A percentile compares a stretch with the other conserved stretches of the same genome.
phyloP scores from a whole-genome alignment of 1,140 invertebrate genomes.

The Pachyrhynchus sulphureomaculatus region DNA sequence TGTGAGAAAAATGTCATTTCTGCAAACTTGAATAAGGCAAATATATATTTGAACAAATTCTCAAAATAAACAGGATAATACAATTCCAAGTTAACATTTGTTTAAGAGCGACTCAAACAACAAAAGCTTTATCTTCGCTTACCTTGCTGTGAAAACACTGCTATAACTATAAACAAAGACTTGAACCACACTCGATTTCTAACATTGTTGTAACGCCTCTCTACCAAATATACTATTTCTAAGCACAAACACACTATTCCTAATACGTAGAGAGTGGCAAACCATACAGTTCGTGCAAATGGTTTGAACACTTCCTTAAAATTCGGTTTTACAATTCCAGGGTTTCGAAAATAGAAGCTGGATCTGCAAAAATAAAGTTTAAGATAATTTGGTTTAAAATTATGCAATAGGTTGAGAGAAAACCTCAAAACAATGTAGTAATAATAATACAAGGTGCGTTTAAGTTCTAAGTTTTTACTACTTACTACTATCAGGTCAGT shows the following conservation, averaged over 20 bases:
- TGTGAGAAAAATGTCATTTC: too few relatives aligned
- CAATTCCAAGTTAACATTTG: neutral
- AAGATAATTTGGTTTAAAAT: conserved; percentile 1
- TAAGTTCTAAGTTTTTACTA: neutral
- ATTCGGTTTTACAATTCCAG: conserved; percentile 28
- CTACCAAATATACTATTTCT: conserved; percentile 28
- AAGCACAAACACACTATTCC: conserved; percentile 27
- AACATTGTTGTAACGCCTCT: neutral
- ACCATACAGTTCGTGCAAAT: conserved; percentile 33
- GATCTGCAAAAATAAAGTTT: conserved; percentile 37
- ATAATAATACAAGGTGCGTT: neutral
- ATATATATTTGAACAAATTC: too few relatives aligned
- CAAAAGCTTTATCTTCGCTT: neutral
- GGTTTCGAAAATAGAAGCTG: conserved; percentile 37
- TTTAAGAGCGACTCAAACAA: neutral
- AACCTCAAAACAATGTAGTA: neutral
- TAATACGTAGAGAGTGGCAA: conserved; percentile 9
- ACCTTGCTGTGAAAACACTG: conserved; percentile 35
- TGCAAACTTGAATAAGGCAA: too few relatives aligned
- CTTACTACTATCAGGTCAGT: too few relatives aligned
- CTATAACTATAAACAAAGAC: conserved; percentile 30
- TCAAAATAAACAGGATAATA: neutral
- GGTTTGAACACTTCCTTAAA: conserved; percentile 37
- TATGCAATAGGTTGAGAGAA: neutral
- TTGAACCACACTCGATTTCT: neutral